Base-by-base conservation (phyloP, 2,888 invertebrate species). In the Molanna angustata region DNA sequence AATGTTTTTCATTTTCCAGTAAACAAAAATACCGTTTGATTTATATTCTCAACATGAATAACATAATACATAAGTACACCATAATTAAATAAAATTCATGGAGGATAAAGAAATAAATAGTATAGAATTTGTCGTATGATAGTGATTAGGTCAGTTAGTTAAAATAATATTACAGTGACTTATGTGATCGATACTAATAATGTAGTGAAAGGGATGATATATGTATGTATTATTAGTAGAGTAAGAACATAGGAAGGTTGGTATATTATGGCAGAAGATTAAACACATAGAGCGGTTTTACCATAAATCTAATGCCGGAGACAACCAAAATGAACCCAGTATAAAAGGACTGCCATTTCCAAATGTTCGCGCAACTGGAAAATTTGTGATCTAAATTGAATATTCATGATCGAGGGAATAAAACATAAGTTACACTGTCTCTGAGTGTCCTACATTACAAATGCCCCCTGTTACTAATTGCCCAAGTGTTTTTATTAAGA, bases 91-190 rank as follows among this genome's bases (percentile, higher is more conserved):
- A n/a, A n/a, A n/a, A n/a, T n/a, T n/a, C n/a, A n/a, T n/a, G n/a
- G n/a, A n/a, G n/a, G n/a, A n/a, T n/a, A n/a, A n/a, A n/a, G n/a
- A n/a, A n/a, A n/a, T n/a, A n/a, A n/a, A n/a, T n/a, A n/a, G n/a
- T n/a, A n/a, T n/a, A n/a, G n/a, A n/a, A n/a, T n/a, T 13, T 32
- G 21, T 31, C 31, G 13, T 9, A 6, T 14, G 44, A 49, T 49
- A 49, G 17, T 49, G 41, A 49, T 27, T 27, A 32, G 48, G 48
- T 49, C 48, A 49, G 27, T 49, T 49, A 17, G 32, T 27, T 35
- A 41, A 49, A 49, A 49, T 49, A 40, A 49, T 49, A n/a, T n/a
- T n/a, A n/a, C 40, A 49, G 48, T 41, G 41, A 49, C 48, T 49
- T 49, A 49, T 49, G 48, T 39, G 48, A 31, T 35, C 31, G 48